Base-by-base conservation (phyloP, 2,113 vertebrate genomes). In the Muscicapa adusta region DNA sequence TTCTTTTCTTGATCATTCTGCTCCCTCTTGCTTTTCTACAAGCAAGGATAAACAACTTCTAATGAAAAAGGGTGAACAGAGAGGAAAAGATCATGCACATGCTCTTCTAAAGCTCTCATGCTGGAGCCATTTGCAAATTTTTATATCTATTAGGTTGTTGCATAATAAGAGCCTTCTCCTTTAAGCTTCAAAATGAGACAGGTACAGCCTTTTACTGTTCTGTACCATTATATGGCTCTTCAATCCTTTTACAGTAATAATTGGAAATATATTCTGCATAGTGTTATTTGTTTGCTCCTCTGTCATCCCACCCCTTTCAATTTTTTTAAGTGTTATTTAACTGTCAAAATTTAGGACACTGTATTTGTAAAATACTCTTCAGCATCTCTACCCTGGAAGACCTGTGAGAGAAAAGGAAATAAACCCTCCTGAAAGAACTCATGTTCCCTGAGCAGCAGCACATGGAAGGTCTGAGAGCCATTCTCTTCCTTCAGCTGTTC, bases 21-120 rank as follows among this genome's bases (percentile, higher is more conserved):
- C 18, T 77, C 16, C 14, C 8, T 60, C 15, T 58, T 43, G 24
- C 6, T 57, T 90, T 88, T 63, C 36, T 75, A 63, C 42, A 85
- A 85, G 48, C 34, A 83, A 70, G 6, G 51, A 66, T 5, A 36
- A 77, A 79, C 12, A 80, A 15, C 17, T 53, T 75, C 15, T 68
- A 9, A 45, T 24, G 12, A 18, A 17, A 23, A 63, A 63, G 40
- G 43, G 36, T 28, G 67, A n/a, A 78, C 12, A 66, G 18, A 76
- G 33, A 34, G 36, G 5, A 31, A 73, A 76, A 66, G 6, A 36
- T 45, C 34, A 56, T 10, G 10, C 12, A 3, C 0, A 1, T 0
- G 0, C 22, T 36, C 34, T 80, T 67, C 36, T 34, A 42, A 71
- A 75, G 20, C 12, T 85, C 16, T 72, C 62, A 36, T 4, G 16